Percentiles rank a stretch among this genome's conserved stretches.
Conservation (phyloP, 2,113 vertebrate species). For the Lanius ludovicianus region DNA sequence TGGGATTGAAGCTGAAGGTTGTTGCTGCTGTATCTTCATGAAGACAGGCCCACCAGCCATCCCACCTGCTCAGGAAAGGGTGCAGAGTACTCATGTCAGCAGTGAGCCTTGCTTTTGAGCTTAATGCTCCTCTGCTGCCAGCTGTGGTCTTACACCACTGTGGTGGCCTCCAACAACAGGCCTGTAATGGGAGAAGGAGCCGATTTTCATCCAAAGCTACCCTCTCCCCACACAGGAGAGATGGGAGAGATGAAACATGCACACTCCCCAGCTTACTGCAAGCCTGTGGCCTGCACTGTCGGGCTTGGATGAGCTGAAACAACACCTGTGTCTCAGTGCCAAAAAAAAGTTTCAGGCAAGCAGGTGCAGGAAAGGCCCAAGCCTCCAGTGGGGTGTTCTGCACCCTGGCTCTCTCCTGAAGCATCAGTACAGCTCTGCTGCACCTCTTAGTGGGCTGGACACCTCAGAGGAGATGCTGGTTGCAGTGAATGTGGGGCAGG, state of each 20-base stretch:
- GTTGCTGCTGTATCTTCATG: background rate
- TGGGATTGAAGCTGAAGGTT: background rate
- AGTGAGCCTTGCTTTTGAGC: background rate
- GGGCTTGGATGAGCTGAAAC: background rate
- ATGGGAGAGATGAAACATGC: background rate
- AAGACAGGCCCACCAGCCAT: background rate
- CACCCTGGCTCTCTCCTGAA: background rate
- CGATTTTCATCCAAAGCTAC: background rate
- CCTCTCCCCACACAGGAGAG: background rate
- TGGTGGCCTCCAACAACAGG: background rate
- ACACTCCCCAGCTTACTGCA: background rate
- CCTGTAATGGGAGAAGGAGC: background rate
- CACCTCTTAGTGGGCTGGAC: background rate
- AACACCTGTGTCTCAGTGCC: background rate
- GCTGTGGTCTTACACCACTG: background rate
- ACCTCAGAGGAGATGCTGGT: background rate
- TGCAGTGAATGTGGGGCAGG: rapidly evolving
- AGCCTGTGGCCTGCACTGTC: background rate
- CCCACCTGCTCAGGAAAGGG: rapidly evolving
- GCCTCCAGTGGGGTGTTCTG: background rate
- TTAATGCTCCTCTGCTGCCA: background rate
- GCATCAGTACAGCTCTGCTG: background rate
- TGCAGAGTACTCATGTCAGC: too few species aligned
- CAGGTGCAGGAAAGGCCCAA: rapidly evolving
- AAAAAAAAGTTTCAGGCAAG: background rate